These are phyloP conservation scores for Drosophila pachea DNA, from an alignment of 1,140 invertebrate species.

Conservation along the genomic window DNA sequence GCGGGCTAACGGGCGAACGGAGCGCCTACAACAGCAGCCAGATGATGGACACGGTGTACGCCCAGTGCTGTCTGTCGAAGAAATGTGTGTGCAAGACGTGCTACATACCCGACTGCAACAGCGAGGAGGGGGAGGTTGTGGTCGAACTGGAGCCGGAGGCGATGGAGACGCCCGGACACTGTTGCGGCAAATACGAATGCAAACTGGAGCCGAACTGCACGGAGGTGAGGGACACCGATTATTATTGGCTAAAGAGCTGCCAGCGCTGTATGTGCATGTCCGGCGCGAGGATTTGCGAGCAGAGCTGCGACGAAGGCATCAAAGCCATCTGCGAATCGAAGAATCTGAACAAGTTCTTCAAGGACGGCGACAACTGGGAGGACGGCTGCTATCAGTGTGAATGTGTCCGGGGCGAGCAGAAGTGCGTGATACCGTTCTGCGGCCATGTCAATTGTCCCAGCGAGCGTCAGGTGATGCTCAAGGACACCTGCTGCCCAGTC, in stretches of 20 bases:
- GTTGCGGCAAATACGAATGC: conserved; percentile 68
- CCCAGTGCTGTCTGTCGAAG: conserved; percentile 60
- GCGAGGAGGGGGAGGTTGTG: conserved; percentile 46
- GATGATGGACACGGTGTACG: conserved; percentile 51
- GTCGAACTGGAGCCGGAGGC: conserved; percentile 60
- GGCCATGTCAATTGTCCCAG: conserved; percentile 58
- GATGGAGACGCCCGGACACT: conserved; percentile 63
- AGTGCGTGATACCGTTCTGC: conserved; percentile 65
- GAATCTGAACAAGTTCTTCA: conserved; percentile 55
- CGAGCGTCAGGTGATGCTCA: conserved; percentile 63
- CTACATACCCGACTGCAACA: conserved; percentile 62
- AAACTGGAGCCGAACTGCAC: conserved; percentile 63
- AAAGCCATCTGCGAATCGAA: conserved; percentile 66
- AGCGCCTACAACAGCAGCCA: conserved; percentile 35
- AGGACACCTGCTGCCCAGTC: conserved; percentile 66
- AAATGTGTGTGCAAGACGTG: conserved; percentile 73
- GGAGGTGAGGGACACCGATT: conserved; percentile 53
- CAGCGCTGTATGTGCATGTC: conserved; percentile 60
- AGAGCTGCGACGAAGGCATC: conserved; percentile 59
- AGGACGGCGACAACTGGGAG: conserved; percentile 65
- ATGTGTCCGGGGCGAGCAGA: conserved; percentile 61
- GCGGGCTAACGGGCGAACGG: conserved; percentile 1
- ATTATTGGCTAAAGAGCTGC: conserved; percentile 63
- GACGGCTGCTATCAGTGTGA: conserved; percentile 69
- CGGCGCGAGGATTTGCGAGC: conserved; percentile 60